Percentiles rank a stretch among this genome's conserved stretches.
These are phyloP conservation scores for Cosmia pyralina DNA, from an alignment of 2,888 invertebrate species.

Conservation along the genomic window DNA sequence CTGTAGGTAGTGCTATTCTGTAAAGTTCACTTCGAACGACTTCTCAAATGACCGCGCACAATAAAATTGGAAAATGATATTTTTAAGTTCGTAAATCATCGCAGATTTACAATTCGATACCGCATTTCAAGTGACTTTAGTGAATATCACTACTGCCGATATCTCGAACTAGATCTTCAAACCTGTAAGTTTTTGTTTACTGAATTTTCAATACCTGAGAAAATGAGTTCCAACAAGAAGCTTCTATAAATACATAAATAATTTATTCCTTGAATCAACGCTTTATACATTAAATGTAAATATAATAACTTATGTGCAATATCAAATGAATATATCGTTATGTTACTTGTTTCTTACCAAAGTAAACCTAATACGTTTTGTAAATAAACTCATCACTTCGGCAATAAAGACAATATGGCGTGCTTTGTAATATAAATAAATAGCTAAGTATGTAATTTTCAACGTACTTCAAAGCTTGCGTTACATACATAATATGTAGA, in stretches of 20 bases:
- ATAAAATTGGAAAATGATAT: neutral
- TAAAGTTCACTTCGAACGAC: constrained; percentile 6
- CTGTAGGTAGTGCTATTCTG: neutral
- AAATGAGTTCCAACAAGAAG: neutral
- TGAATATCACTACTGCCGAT: neutral
- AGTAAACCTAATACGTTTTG: constrained; percentile 50
- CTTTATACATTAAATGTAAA: constrained; percentile 49
- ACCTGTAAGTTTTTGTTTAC: neutral
- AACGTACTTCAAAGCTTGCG: constrained; percentile 54
- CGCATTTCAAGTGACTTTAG: neutral
- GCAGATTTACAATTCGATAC: neutral
- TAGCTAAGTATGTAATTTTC: constrained; percentile 68
- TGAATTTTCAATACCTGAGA: constrained; percentile 10
- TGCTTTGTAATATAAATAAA: constrained; percentile 83
- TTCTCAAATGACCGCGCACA: neutral
- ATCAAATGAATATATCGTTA: constrained; percentile 29
- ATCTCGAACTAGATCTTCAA: neutral
- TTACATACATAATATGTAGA: constrained; percentile 39
- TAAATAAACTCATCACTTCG: constrained; percentile 67
- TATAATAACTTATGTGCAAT: constrained; percentile 45
- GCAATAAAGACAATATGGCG: constrained; percentile 86
- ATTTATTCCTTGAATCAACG: constrained; percentile 55
- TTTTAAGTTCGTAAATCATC: neutral
- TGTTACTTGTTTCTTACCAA: constrained; percentile 39
- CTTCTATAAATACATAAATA: constrained; percentile 26